phyloP scores from a whole-genome alignment of 2,113 vertebrate species.

The Clarias gariepinus region DNA sequence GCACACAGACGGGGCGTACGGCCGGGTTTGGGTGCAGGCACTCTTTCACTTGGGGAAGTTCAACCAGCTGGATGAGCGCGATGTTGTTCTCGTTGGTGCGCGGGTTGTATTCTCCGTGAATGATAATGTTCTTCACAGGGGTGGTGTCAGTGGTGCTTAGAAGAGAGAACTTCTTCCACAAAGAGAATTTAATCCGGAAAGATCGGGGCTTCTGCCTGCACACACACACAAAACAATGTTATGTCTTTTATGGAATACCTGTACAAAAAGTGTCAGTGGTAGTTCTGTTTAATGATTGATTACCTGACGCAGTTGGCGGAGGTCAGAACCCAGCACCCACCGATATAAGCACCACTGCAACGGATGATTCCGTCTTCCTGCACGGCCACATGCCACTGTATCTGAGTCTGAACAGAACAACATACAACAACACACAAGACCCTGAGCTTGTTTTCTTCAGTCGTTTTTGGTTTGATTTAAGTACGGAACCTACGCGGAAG shows the following conservation, averaged over 20 bases:
- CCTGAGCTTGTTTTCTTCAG: no score
- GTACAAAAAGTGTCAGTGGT: neutral
- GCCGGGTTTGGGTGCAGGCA: constrained; percentile 66
- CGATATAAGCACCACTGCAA: constrained; percentile 90
- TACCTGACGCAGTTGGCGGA: constrained; percentile 95
- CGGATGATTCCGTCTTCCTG: constrained; percentile 66
- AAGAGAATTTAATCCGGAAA: constrained; percentile 78
- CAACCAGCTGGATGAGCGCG: constrained; percentile 81
- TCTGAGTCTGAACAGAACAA: constrained; percentile 77
- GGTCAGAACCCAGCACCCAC: constrained; percentile 92
- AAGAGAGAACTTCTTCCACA: constrained; percentile 60
- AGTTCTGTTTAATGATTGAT: neutral
- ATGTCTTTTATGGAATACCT: neutral
- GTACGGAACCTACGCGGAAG: no score
- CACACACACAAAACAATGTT: neutral
- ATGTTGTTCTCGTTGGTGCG: constrained; percentile 88
- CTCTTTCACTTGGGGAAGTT: fast-evolving
- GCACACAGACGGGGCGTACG: constrained; percentile 80
- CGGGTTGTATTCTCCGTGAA: constrained; percentile 78
- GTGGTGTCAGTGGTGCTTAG: constrained; percentile 60
- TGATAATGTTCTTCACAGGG: constrained; percentile 65
- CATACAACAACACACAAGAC: constrained; percentile 2
- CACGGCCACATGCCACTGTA: constrained; percentile 93
- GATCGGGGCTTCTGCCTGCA: constrained; percentile 66
- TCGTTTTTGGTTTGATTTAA: no score